phyloP scores from a whole-genome alignment of 2,797 vertebrate genomes.

The Mergus octosetaceus region DNA sequence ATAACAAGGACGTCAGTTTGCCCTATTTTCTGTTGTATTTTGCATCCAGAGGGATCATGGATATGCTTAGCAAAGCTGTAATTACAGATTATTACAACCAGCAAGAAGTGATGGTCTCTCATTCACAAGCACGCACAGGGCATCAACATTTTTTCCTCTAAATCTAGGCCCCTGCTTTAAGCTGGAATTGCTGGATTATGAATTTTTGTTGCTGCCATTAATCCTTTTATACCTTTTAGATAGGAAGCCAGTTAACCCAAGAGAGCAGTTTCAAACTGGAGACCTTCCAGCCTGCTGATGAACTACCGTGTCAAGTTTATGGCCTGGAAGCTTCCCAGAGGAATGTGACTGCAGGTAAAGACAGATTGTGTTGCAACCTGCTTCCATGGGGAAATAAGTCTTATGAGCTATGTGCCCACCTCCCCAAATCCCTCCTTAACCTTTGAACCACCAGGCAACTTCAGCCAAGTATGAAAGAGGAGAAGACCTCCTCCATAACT shows the following conservation, averaged over 20 bases:
- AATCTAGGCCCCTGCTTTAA: not conserved
- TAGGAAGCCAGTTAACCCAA: constrained; percentile 75
- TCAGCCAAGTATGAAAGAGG: not conserved
- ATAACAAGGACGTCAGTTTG: not conserved
- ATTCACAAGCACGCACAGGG: not conserved
- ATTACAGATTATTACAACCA: not conserved
- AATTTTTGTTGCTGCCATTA: constrained; percentile 2
- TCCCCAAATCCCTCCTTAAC: not conserved
- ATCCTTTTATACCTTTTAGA: constrained; percentile 57
- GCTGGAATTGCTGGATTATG: not conserved
- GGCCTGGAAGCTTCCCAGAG: constrained; percentile 53
- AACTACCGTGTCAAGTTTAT: constrained; percentile 75
- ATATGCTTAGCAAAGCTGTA: not conserved
- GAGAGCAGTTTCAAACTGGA: constrained; percentile 78
- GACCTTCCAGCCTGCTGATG: constrained; percentile 77
- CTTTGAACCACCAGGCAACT: not conserved
- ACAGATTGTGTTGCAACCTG: not conserved
- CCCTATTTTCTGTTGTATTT: not conserved
- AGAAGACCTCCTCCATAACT: not conserved
- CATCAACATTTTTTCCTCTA: not conserved
- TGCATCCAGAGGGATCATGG: not conserved
- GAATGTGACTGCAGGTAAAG: constrained; percentile 63
- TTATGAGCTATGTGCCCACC: not conserved
- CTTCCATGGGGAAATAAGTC: not conserved
- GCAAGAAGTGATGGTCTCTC: not conserved